Evolutionary conservation across 2,888 invertebrate species (phyloP), one percentile per base, ranked within the genome.

Genomic region (Parthenolecanium corni): DNA sequence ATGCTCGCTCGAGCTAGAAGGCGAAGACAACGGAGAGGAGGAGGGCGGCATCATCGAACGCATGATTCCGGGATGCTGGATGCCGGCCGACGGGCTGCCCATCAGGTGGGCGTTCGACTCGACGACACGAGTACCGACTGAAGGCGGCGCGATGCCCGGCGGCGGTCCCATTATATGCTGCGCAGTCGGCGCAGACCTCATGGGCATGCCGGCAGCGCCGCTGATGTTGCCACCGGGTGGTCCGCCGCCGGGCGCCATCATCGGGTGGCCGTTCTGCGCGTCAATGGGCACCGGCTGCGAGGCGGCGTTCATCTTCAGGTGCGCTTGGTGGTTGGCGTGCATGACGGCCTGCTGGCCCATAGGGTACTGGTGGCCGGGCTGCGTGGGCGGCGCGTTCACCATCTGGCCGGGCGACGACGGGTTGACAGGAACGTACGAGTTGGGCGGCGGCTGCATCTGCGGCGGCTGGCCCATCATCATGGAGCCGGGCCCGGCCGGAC

Each of bases 261-360:
- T 49, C 11, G 49, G 18, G 16, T 56, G 56, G 9, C 23, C 21
- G 16, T 42, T 44, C 14, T 42, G 44, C 82, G 86, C 20, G 77
- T 81, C 66, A 95, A 95, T 69, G 77, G 88, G 66, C 84, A 84
- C 66, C 85, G 0, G 0, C 73, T 92, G 42, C 77, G 91, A 0
- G 90, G 90, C 74, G 91, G 91, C 0, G 87, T 86, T 0, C 91
- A 90, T 74, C 85, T 91, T 21, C 86, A 81, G 0, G 78, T 90
- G 0, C 40, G 56, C 9, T 16, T 46, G 46, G 14, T 20, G 12
- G 49, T 20, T 21, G 6, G 20, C 21, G 14, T 49, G 21, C 23
- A 21, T 18, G 1, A 21, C 11, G 4, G 23, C 20, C 23, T 20
- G 49, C 23, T 49, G 49, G 9, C 9, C 9, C 31, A 31, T 31